Evolutionary conservation across 2,888 invertebrate species (phyloP).

Genomic region (Oxyteleia sp.): DNA sequence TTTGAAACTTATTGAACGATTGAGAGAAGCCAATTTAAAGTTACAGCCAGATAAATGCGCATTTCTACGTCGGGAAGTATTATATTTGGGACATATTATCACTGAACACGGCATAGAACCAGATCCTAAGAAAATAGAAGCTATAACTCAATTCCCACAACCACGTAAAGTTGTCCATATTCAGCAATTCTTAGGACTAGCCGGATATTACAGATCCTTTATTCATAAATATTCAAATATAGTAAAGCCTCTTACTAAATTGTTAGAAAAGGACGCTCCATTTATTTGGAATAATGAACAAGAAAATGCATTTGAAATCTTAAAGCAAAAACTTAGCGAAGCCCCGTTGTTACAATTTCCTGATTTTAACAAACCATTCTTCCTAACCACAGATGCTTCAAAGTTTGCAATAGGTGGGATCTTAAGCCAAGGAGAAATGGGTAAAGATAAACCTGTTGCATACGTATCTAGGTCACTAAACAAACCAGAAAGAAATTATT

Average conservation of each 20-base stretch:
- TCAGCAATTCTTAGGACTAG: conserved; percentile 68
- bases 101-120: conserved; percentile 4
- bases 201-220: conserved; percentile 72
- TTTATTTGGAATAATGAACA: conserved; percentile 43
- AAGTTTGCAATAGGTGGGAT: conserved; percentile 51
- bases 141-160: not conserved
- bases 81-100: conserved; percentile 23
- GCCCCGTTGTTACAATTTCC: conserved; percentile 59
- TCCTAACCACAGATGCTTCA: conserved; percentile 56
- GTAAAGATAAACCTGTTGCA: conserved; percentile 8
- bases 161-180: conserved; percentile 13
- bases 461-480: conserved; percentile 1
- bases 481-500: conserved; percentile 2
- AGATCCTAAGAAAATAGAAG: conserved; percentile 1
- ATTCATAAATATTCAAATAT: conserved; percentile 68
- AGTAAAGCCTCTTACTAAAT: conserved; percentile 58
- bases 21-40: not conserved
- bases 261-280: conserved; percentile 42
- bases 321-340: conserved; percentile 40
- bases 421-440: conserved; percentile 50
- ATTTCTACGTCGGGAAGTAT: conserved; percentile 9
- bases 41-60: conserved; percentile 27
- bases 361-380: conserved; percentile 46
- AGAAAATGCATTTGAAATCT: conserved; percentile 38
- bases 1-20: conserved; percentile 43